These are phyloP conservation scores for Plebejus anna DNA, from an alignment of 2,888 invertebrate species.

Conservation along the genomic window DNA sequence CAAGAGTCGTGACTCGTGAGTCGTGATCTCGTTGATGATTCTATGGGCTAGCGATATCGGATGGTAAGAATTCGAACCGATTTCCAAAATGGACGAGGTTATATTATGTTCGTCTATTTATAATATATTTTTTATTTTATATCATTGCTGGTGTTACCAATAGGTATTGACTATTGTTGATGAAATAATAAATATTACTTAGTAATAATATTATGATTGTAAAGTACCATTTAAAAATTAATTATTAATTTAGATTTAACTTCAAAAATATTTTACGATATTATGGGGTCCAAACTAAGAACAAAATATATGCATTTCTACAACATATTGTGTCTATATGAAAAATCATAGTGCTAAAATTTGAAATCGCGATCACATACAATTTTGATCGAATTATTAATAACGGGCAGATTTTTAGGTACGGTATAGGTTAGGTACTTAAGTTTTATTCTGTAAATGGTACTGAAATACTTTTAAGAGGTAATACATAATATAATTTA, in stretches of 20 bases:
- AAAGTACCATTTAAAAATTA: too few species aligned
- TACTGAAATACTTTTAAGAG: conserved; percentile 17
- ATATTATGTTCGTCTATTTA: too few species aligned
- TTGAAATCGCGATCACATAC: background rate
- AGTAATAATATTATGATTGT: too few species aligned
- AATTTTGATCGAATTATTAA: background rate
- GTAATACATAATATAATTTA: background rate
- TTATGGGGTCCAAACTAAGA: background rate
- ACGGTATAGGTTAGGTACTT: conserved; percentile 7
- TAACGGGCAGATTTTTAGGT: background rate
- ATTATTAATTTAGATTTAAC: too few species aligned
- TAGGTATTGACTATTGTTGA: background rate
- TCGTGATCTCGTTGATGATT: too few species aligned
- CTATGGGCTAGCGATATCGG: background rate
- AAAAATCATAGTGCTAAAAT: background rate
- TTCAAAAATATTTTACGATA: background rate
- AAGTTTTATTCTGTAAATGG: conserved; percentile 5
- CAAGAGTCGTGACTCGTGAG: too few species aligned
- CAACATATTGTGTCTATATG: background rate
- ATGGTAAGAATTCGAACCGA: background rate
- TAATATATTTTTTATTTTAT: background rate
- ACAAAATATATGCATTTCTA: background rate
- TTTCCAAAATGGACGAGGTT: too few species aligned
- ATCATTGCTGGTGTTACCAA: background rate
- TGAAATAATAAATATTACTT: too few species aligned